Conservation (phyloP, 2,113 vertebrate species). For the Grantiella picta region DNA sequence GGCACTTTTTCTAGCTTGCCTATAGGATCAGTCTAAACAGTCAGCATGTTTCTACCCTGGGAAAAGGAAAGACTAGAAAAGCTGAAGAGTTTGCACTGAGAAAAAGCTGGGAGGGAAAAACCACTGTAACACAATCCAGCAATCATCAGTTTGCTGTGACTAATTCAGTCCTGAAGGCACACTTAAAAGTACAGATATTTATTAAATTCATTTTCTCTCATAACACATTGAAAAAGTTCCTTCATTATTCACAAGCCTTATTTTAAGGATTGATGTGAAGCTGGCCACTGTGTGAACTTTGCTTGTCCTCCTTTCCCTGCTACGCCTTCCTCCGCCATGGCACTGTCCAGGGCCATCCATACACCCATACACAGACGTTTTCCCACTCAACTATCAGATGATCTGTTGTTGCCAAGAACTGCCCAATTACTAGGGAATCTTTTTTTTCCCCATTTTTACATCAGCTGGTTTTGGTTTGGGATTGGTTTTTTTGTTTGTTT, state of each 20-base stretch:
- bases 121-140: not conserved
- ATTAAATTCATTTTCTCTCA: not conserved
- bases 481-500: not conserved
- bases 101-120: not conserved
- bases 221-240: not conserved
- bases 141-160: not conserved
- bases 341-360: not conserved
- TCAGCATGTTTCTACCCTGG: not conserved
- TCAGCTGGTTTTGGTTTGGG: not conserved
- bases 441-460: not conserved
- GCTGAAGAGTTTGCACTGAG: not conserved
- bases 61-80: not conserved
- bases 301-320: not conserved
- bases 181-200: not conserved
- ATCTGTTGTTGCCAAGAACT: not conserved
- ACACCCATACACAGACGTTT: not conserved
- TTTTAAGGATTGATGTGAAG: not conserved
- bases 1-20: not conserved
- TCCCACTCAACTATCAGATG: not conserved
- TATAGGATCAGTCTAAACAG: not conserved
- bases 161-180: not conserved
- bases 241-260: not conserved
- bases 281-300: not conserved
- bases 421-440: not conserved
- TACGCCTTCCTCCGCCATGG: not conserved